Base-by-base conservation (phyloP, 2,797 vertebrate genomes). In the Steatocranus sp. region DNA sequence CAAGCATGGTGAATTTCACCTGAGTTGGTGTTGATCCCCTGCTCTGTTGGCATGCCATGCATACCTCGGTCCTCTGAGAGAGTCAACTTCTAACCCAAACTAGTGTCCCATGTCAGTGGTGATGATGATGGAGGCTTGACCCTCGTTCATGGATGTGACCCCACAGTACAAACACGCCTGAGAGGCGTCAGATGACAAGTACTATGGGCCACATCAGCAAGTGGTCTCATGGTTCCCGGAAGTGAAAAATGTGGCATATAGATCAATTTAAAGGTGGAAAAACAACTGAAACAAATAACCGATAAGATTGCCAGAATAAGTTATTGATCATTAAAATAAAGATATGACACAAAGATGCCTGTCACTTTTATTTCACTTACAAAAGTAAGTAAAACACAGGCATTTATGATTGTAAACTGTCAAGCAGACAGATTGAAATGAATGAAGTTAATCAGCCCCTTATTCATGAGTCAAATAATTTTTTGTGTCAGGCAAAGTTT, bases 41-140 rank as follows among this genome's bases (percentile, higher is more conserved):
- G 83, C 82, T 84, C 46, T 48, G 61, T 83, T 76, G 48, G 85
- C 89, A 92, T 93, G 88, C 91, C 90, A 53, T 18, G 27, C 91
- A 94, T 95, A 92, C 87, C 87, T 89, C 75, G n/a, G 68, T 66
- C 43, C 83, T 86, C 88, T 82, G 84, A 91, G 82, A 86, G 85
- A 78, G 81, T 75, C 61, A 78, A 94, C 92, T 92, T 94, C 84
- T 92, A 83, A 92, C 91, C 91, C 84, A 25, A 83, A 74, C 83
- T 70, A 86, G 88, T 83, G 88, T 94, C 86, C 76, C 87, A 25
- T 87, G 86, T 82, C 82, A 50, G 81, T 66, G 41, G 41, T 79
- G 89, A 75, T 86, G 89, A 66, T 87, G 91, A 94, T 89, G 84
- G 90, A 92, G 90, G 81, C 82, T 75, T 86, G 83, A 90, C 87